Evolutionary conservation across 2,797 vertebrate species (phyloP).

Genomic region (Characodon lateralis): DNA sequence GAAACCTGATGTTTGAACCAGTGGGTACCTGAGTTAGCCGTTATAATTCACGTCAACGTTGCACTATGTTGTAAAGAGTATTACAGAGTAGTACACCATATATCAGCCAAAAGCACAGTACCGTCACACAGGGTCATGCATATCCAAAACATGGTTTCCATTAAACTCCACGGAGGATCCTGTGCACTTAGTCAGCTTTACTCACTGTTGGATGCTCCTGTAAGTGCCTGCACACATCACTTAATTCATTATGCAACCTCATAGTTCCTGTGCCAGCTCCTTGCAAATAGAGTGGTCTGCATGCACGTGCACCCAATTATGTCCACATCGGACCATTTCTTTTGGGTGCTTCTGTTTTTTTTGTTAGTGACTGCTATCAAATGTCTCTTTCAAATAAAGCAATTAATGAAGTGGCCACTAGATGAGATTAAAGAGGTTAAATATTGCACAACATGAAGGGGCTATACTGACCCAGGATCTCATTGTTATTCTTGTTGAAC

Average conservation of each 20-base stretch:
- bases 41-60: neutral
- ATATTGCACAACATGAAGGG: neutral
- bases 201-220: neutral
- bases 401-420: neutral
- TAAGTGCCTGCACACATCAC: neutral
- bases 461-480: neutral
- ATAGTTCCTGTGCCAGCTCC: no score
- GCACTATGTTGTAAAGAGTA: neutral
- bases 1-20: no score
- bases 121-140: neutral
- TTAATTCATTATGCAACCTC: neutral
- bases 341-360: neutral
- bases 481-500: no score
- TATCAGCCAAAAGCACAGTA: neutral
- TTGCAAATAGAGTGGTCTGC: neutral
- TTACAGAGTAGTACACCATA: neutral
- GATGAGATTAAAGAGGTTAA: conserved; percentile 6
- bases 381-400: neutral
- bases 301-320: neutral
- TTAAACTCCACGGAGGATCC: neutral
- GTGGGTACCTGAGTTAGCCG: neutral
- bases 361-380: neutral
- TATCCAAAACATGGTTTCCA: neutral
- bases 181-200: neutral
- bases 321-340: neutral